A percentile compares a stretch with the other conserved stretches of the same genome.
Evolutionary conservation across 2,797 vertebrate genomes (phyloP).

Genomic region (Gobionotothen gibberifrons): DNA sequence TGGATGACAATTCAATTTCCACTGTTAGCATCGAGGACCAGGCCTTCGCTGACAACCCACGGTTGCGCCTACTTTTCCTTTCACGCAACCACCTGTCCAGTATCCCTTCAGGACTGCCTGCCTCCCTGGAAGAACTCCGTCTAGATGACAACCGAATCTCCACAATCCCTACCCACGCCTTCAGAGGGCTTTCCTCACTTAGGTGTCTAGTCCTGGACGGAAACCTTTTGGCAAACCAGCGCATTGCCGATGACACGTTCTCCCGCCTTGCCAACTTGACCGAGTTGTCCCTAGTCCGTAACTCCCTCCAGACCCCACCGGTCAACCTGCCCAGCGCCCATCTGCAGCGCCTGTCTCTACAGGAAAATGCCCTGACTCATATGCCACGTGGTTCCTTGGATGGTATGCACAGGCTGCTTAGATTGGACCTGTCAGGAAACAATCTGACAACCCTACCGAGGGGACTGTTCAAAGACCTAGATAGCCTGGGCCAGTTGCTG

Average conservation of each 20-base stretch:
- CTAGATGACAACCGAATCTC: slow-evolving; percentile 97
- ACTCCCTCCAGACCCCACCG: slow-evolving; percentile 92
- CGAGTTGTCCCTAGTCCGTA: slow-evolving; percentile 92
- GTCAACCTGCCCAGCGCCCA: slow-evolving; percentile 90
- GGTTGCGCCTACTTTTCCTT: slow-evolving; percentile 91
- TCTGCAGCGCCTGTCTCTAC: slow-evolving; percentile 91
- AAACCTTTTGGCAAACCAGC: slow-evolving; percentile 95
- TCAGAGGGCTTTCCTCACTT: slow-evolving; percentile 90
- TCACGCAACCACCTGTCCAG: slow-evolving; percentile 96
- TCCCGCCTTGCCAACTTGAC: slow-evolving; percentile 91
- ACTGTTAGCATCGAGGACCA: slow-evolving; percentile 96
- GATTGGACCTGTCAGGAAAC: slow-evolving; percentile 94
- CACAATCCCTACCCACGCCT: slow-evolving; percentile 93
- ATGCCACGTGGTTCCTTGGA: slow-evolving; percentile 91
- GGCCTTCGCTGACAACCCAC: slow-evolving; percentile 91
- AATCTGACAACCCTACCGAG: slow-evolving; percentile 93
- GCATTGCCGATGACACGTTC: slow-evolving; percentile 95
- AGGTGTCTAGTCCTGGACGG: slow-evolving; percentile 93
- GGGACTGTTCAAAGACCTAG: slow-evolving; percentile 92
- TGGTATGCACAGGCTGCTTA: slow-evolving; percentile 88
- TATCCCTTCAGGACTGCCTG: slow-evolving; percentile 94
- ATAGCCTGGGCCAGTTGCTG: slow-evolving; percentile 89
- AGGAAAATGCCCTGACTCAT: slow-evolving; percentile 94
- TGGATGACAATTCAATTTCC: slow-evolving; percentile 97
- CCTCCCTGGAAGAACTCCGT: slow-evolving; percentile 92